Conservation (phyloP, 2,113 vertebrate genomes). For the Isurus oxyrinchus region DNA sequence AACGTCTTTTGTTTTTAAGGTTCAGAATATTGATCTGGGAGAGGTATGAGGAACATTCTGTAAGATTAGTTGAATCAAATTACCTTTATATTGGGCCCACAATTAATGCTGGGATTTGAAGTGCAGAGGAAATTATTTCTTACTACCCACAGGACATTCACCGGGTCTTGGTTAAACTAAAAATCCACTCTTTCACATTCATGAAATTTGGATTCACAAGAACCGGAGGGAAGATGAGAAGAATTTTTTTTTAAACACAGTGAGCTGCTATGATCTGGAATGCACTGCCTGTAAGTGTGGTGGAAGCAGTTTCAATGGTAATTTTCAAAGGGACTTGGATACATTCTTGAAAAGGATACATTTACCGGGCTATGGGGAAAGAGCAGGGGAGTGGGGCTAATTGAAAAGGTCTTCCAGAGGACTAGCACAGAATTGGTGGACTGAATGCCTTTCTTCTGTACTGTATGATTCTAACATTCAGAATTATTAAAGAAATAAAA, state of each 20-base stretch:
- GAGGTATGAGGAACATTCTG: neutral
- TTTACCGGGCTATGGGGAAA: neutral
- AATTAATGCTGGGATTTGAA: neutral
- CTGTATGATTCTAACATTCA: neutral
- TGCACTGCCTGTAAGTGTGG: neutral
- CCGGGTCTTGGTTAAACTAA: neutral
- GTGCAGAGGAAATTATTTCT: neutral
- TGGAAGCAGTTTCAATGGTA: neutral
- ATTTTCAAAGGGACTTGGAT: neutral
- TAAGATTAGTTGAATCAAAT: neutral
- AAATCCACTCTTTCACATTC: neutral
- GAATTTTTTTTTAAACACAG: neutral
- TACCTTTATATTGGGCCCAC: neutral
- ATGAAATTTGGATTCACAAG: neutral
- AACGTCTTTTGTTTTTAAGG: neutral
- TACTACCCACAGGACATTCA: neutral
- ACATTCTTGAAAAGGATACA: neutral
- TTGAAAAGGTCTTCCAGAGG: neutral
- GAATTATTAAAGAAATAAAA: neutral
- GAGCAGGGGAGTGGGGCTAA: neutral
- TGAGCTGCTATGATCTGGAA: neutral
- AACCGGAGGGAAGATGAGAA: neutral
- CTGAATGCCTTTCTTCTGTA: neutral
- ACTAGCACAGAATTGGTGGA: neutral
- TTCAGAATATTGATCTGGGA: neutral